phyloP scores from a whole-genome alignment of 1,140 invertebrate genomes.

The Dryas iulia region DNA sequence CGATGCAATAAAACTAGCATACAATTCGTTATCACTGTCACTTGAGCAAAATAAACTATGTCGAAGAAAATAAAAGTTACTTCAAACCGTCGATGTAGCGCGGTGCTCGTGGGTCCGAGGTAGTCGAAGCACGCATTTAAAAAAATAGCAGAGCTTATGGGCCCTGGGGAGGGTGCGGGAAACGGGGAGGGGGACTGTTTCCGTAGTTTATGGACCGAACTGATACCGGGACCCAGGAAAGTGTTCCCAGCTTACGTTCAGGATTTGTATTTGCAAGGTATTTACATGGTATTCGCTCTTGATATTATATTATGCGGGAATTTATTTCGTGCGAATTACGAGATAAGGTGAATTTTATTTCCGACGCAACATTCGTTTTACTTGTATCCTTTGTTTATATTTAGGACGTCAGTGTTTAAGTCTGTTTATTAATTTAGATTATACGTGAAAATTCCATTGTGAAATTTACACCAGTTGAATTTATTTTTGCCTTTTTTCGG shows the following conservation, averaged over 20 bases:
- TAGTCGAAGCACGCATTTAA: slow-evolving; percentile 67
- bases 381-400: background rate
- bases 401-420: background rate
- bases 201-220: slow-evolving; percentile 72
- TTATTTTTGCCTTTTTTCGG: background rate
- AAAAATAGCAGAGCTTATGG: slow-evolving; percentile 72
- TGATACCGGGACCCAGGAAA: slow-evolving; percentile 70
- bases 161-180: slow-evolving; percentile 47
- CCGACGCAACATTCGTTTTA: slow-evolving; percentile 12
- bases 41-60: slow-evolving; percentile 46
- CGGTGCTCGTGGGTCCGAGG: slow-evolving; percentile 50
- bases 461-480: background rate
- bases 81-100: slow-evolving; percentile 59
- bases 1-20: slow-evolving; percentile 44
- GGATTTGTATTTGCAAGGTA: slow-evolving; percentile 63
- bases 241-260: slow-evolving; percentile 65
- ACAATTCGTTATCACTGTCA: slow-evolving; percentile 50
- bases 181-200: slow-evolving; percentile 29
- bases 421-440: background rate
- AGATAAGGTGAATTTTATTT: slow-evolving; percentile 16
- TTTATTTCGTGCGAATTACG: slow-evolving; percentile 34
- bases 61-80: slow-evolving; percentile 63
- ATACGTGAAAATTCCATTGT: background rate
- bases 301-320: slow-evolving; percentile 45
- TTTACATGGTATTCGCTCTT: slow-evolving; percentile 53